Evolutionary conservation across 2,888 invertebrate species (phyloP).

Genomic region (Aporophyla lueneburgensis): DNA sequence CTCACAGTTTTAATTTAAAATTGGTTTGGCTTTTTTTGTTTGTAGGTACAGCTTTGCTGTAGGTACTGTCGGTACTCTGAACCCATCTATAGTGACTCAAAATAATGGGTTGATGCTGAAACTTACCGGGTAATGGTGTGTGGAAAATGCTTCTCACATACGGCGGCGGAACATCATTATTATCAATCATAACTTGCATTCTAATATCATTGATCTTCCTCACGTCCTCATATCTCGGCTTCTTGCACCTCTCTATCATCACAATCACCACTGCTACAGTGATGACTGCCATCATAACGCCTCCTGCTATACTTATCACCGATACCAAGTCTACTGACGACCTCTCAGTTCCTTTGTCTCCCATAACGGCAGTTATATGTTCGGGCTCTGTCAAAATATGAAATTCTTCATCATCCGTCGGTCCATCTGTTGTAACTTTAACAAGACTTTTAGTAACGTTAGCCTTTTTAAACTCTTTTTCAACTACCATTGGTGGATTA

Average conservation of each 20-base stretch:
- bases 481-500: conserved; percentile 54
- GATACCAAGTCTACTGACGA: conserved; percentile 86
- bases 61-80: no score
- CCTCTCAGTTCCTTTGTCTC: conserved; percentile 83
- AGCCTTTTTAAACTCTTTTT: conserved; percentile 67
- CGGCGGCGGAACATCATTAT: conserved; percentile 86
- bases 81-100: neutral
- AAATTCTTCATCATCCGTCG: conserved; percentile 86
- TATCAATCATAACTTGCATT: conserved; percentile 87
- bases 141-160: conserved; percentile 91
- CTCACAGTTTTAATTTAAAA: no score
- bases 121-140: conserved; percentile 90
- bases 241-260: conserved; percentile 86
- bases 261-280: conserved; percentile 88
- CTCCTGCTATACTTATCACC: conserved; percentile 89
- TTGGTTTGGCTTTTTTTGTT: no score
- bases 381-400: conserved; percentile 91
- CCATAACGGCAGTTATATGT: conserved; percentile 89
- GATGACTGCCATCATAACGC: conserved; percentile 89
- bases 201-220: conserved; percentile 86
- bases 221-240: conserved; percentile 83
- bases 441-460: conserved; percentile 71
- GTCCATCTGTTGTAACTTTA: conserved; percentile 79
- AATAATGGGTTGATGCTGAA: neutral
- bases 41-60: neutral